A percentile compares a stretch with the other conserved stretches of the same genome.
Evolutionary conservation across 2,113 vertebrate species (phyloP).

Genomic region (Sciurus niger): DNA sequence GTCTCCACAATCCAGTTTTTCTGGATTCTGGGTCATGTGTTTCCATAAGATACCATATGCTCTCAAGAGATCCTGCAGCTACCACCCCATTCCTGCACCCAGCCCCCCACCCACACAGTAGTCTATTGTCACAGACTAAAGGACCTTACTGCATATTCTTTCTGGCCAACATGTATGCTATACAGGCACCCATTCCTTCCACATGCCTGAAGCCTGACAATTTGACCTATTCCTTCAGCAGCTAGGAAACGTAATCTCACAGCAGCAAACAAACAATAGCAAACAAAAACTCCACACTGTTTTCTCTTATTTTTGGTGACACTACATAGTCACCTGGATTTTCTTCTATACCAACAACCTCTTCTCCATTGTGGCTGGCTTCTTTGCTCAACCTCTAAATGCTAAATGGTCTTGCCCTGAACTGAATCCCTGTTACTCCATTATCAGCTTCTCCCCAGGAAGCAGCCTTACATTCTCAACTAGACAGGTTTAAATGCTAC

Average conservation of each 20-base stretch:
- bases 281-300: background rate
- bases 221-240: background rate
- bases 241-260: background rate
- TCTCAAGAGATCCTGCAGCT: background rate
- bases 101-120: fast-evolving
- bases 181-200: background rate
- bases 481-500: background rate
- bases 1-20: background rate
- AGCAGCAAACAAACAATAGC: background rate
- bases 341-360: background rate
- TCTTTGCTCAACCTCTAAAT: background rate
- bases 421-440: background rate
- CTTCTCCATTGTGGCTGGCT: background rate
- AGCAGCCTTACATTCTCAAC: background rate
- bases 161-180: background rate
- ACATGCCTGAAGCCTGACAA: background rate
- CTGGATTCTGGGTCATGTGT: background rate
- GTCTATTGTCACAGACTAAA: background rate
- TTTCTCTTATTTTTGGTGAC: background rate
- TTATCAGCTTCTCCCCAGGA: background rate
- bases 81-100: background rate
- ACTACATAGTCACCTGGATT: background rate
- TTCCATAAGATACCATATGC: background rate
- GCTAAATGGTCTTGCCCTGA: background rate
- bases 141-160: too few species aligned